Evolutionary conservation across 1,140 invertebrate genomes (phyloP).

Genomic region (Asobara japonica): DNA sequence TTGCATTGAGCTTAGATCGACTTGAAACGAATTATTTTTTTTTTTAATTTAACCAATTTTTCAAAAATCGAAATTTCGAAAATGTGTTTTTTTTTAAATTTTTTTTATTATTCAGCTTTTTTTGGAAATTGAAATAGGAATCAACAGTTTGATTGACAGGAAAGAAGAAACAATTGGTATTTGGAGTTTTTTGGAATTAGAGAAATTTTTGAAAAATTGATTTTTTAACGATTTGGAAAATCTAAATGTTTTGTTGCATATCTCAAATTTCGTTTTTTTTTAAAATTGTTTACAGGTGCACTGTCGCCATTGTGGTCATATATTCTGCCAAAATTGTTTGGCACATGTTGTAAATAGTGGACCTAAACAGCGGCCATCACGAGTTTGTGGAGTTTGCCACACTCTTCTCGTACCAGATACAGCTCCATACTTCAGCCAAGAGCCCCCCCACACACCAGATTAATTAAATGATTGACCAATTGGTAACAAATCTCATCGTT

Average conservation of each 20-base stretch:
- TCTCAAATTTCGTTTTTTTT: constrained; percentile 1
- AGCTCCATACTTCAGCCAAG: constrained; percentile 94
- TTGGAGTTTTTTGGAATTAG: no score
- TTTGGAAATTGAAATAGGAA: background rate
- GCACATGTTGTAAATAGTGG: constrained; percentile 85
- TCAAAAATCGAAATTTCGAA: no score
- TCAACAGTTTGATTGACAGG: background rate
- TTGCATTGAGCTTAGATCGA: no score
- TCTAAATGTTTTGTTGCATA: no score
- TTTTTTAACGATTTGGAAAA: no score
- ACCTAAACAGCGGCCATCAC: constrained; percentile 83
- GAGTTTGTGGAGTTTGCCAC: constrained; percentile 97
- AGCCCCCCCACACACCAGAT: constrained; percentile 79
- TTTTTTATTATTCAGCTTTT: background rate
- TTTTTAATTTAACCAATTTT: no score
- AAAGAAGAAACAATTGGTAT: background rate
- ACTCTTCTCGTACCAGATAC: constrained; percentile 93
- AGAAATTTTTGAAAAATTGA: no score
- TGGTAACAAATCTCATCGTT: constrained; percentile 34
- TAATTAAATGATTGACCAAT: constrained; percentile 42
- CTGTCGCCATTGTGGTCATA: constrained; percentile 94
- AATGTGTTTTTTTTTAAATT: background rate
- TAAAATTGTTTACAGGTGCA: constrained; percentile 75
- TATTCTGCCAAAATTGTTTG: constrained; percentile 91
- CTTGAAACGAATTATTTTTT: no score